Base-by-base conservation (phyloP, 2,113 vertebrate species). In the Condylura cristata region DNA sequence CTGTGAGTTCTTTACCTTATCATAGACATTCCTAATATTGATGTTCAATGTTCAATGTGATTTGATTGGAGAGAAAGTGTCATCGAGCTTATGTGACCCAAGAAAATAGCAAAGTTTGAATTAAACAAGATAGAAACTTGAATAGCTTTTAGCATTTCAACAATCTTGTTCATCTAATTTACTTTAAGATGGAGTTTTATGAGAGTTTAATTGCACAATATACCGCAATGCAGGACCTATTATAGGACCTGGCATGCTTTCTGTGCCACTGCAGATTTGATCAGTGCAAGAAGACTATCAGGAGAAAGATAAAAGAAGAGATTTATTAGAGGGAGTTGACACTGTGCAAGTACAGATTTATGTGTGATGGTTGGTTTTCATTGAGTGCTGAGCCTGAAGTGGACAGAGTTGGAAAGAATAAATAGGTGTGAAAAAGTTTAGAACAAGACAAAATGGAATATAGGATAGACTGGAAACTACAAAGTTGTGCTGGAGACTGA, bases 41-140 rank as follows among this genome's bases (percentile, higher is more conserved):
- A 37, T 70, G 41, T 76, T 94, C 79, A 82, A 37, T 70, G 41
- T 76, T 94, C 79, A 82, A 56, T 79, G 24, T 78, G 32, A 22
- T 63, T 76, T 81, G 60, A 44, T 11, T 66, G 28, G 17, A 61
- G 6, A 72, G 10, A 53, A 68, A 17, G 6, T 26, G 11, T 0
- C 53, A 90, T 78, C 86, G 82, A 68, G 81, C 41, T 91, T 28
- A 16, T 85, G 37, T 68, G 53, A 56, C 41, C 65, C 63, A 87
- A 71, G 37, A 53, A 89, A 83, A 48, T 85, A 63, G 12, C 48
- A 83, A 63, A 82, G 7, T 6, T 92, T 94, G 74, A 56, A 72
- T 63, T 82, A 78, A 28, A 16, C 78, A 17, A 10, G 56, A n/a
- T 5, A 44, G 65, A 65, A 56, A 56, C 79, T 78, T 60, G 1